phyloP scores from a whole-genome alignment of 2,113 vertebrate genomes.

The Acrocephalus kingi region DNA sequence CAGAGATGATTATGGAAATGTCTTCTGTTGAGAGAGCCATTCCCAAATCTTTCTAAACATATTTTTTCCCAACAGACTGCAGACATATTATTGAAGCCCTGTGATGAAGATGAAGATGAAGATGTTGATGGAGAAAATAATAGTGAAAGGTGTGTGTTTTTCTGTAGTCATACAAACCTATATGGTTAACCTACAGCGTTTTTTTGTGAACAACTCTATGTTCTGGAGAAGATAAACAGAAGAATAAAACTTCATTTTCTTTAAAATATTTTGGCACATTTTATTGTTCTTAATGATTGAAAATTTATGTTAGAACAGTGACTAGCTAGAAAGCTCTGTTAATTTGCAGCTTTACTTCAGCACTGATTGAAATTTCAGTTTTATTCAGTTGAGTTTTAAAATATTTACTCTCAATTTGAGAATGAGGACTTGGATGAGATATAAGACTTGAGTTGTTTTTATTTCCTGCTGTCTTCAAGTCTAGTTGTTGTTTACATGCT shows the following conservation, averaged over 20 bases:
- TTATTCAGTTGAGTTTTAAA: not conserved
- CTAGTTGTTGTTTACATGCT: not conserved
- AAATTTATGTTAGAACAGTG: not conserved
- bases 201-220: not conserved
- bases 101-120: conserved; percentile 83
- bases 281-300: not conserved
- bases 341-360: not conserved
- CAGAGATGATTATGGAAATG: not conserved
- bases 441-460: not conserved
- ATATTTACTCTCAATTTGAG: not conserved
- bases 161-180: not conserved
- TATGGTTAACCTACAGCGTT: not conserved
- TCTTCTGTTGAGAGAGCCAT: not conserved
- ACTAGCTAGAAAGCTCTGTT: not conserved
- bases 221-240: not conserved
- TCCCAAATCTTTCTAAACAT: not conserved
- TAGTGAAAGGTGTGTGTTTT: conserved; percentile 80
- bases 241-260: not conserved
- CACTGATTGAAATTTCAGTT: not conserved
- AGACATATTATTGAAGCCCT: conserved; percentile 78
- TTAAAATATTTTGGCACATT: not conserved
- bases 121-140: conserved; percentile 81
- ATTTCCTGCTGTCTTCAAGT: not conserved
- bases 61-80: conserved; percentile 63
- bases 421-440: not conserved